These are phyloP conservation scores for Epinotia nisella DNA, from an alignment of 2,888 invertebrate genomes.

Conservation along the genomic window DNA sequence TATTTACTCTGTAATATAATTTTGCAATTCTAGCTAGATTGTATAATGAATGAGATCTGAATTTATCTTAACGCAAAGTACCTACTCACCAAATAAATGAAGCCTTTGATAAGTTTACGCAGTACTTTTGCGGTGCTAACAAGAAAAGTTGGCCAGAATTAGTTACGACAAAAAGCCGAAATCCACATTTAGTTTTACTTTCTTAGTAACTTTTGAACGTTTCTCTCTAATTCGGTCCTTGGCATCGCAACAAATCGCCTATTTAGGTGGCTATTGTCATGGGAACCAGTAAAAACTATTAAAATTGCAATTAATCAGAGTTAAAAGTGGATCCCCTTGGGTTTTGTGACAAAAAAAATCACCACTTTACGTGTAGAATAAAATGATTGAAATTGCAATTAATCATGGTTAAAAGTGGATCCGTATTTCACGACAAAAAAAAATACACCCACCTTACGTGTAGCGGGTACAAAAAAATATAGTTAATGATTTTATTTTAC, in stretches of 20 bases:
- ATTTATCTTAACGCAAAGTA: conserved; percentile 12
- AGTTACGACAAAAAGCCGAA: conserved; percentile 45
- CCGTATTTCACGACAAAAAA: no score
- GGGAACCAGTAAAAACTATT: no score
- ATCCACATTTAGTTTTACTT: conserved; percentile 33
- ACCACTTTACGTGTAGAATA: no score
- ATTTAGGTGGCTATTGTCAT: no score
- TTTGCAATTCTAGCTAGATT: neutral
- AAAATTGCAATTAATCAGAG: no score
- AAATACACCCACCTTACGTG: no score
- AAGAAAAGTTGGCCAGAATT: conserved; percentile 39
- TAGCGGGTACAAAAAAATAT: no score
- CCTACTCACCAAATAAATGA: conserved; percentile 7
- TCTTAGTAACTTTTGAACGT: conserved; percentile 38
- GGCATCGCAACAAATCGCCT: neutral
- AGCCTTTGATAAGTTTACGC: conserved; percentile 25
- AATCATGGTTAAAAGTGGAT: no score
- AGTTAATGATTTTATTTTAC: no score
- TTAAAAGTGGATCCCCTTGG: no score
- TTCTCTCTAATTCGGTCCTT: neutral
- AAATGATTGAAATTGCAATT: no score
- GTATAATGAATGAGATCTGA: conserved; percentile 5
- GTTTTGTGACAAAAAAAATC: no score
- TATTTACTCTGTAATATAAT: neutral
- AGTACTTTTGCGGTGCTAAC: conserved; percentile 33